These are phyloP conservation scores for Petrocephalus schoutedeni DNA, from an alignment of 2,797 vertebrate species.

Conservation along the genomic window DNA sequence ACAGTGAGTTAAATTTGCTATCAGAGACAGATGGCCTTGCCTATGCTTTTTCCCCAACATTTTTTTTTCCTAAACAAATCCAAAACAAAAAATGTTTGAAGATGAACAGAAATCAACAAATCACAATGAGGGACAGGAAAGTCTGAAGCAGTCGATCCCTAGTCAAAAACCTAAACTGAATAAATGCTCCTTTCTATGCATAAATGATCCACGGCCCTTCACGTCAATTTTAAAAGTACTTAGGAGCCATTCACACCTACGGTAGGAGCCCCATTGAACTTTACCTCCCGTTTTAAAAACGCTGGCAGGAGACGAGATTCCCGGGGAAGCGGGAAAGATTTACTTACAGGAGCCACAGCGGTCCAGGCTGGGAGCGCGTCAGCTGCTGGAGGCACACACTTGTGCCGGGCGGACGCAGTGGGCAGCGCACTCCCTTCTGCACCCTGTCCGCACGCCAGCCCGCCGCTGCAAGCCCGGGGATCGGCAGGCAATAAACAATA, in stretches of 20 bases:
- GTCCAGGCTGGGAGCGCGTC: conserved; percentile 5
- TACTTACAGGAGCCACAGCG: conserved; percentile 32
- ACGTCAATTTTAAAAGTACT: not conserved
- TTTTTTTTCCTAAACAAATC: not conserved
- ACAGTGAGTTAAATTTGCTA: too few species aligned
- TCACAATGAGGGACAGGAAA: not conserved
- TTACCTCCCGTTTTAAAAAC: not conserved
- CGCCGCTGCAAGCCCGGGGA: conserved; percentile 35
- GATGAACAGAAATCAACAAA: not conserved
- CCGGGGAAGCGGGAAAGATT: conserved; percentile 3
- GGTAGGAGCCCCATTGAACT: not conserved
- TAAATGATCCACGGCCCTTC: not conserved
- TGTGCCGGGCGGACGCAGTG: conserved; percentile 40
- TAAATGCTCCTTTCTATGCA: not conserved
- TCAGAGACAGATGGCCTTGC: not conserved
- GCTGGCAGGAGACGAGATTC: not conserved
- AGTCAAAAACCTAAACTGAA: not conserved
- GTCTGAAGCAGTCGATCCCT: not conserved
- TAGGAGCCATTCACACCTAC: not conserved
- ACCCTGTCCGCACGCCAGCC: conserved; percentile 44
- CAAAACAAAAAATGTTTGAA: not conserved
- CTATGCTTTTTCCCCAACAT: not conserved
- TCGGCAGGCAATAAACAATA: conserved; percentile 64
- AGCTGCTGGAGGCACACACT: conserved; percentile 24
- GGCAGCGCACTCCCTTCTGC: conserved; percentile 44